phyloP scores from a whole-genome alignment of 2,797 vertebrate genomes.

The Orestias chungarensis region DNA sequence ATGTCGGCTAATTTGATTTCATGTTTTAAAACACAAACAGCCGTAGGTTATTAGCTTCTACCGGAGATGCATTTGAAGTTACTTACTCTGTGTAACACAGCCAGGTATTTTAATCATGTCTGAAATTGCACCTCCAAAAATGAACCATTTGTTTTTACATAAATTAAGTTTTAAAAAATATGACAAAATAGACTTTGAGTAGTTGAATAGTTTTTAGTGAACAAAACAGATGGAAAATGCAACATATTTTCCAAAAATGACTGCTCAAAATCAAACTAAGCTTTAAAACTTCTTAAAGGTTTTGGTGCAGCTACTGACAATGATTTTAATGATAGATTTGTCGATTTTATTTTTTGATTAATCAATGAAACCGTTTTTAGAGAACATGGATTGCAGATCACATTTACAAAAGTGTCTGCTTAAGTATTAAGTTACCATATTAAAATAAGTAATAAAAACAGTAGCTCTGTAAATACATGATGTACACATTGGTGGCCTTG shows the following conservation, averaged over 20 bases:
- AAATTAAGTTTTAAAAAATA: not conserved
- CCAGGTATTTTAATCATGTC: not conserved
- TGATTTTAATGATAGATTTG: too few species aligned
- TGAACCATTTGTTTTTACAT: not conserved
- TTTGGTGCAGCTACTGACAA: too few species aligned
- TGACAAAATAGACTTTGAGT: not conserved
- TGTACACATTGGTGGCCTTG: too few species aligned
- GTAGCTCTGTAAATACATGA: too few species aligned
- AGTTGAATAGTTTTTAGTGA: not conserved
- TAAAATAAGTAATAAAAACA: too few species aligned
- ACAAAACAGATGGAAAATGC: not conserved
- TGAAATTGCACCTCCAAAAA: not conserved
- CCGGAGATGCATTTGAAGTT: not conserved
- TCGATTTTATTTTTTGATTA: too few species aligned
- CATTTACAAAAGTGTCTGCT: too few species aligned
- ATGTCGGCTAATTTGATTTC: constrained; percentile 29
- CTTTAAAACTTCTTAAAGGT: not conserved
- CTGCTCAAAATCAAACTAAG: not conserved
- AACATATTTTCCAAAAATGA: not conserved
- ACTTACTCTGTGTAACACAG: not conserved
- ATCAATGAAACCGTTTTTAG: too few species aligned
- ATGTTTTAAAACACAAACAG: constrained; percentile 16
- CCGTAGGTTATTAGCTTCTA: constrained; percentile 2
- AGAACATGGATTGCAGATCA: too few species aligned
- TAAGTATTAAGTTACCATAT: too few species aligned